phyloP scores from a whole-genome alignment of 1,140 invertebrate genomes.

The Linepithema humile region DNA sequence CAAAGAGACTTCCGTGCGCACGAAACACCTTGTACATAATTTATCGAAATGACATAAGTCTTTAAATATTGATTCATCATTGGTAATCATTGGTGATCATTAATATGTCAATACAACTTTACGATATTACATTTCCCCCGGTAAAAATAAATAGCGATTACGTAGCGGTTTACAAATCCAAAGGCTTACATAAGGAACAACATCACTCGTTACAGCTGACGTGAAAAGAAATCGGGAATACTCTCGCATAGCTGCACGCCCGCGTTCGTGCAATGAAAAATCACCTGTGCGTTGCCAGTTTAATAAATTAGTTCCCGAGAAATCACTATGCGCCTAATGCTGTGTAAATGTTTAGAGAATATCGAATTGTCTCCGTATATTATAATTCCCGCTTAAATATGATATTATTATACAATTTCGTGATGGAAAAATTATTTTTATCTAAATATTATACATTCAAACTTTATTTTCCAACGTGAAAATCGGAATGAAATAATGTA shows the following conservation, averaged over 20 bases:
- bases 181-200: constrained; percentile 34
- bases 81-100: neutral
- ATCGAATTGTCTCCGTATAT: neutral
- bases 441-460: no score
- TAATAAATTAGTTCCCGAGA: neutral
- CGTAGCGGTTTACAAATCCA: neutral
- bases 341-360: neutral
- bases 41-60: constrained; percentile 3
- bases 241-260: constrained; percentile 9
- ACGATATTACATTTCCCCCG: constrained; percentile 4
- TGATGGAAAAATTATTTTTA: no score
- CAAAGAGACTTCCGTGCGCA: neutral
- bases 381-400: neutral
- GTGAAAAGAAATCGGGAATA: constrained; percentile 44
- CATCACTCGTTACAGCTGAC: constrained; percentile 39
- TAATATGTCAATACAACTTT: neutral
- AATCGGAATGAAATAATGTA: no score
- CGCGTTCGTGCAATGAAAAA: constrained; percentile 27
- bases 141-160: constrained; percentile 35
- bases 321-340: neutral
- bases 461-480: no score
- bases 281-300: constrained; percentile 11
- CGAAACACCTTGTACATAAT: neutral
- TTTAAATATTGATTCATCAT: constrained; percentile 8
- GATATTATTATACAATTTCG: no score